Percentiles rank a stretch among this genome's conserved stretches.
These are phyloP conservation scores for Suillia variegata DNA, from an alignment of 2,888 invertebrate genomes.

Conservation along the genomic window DNA sequence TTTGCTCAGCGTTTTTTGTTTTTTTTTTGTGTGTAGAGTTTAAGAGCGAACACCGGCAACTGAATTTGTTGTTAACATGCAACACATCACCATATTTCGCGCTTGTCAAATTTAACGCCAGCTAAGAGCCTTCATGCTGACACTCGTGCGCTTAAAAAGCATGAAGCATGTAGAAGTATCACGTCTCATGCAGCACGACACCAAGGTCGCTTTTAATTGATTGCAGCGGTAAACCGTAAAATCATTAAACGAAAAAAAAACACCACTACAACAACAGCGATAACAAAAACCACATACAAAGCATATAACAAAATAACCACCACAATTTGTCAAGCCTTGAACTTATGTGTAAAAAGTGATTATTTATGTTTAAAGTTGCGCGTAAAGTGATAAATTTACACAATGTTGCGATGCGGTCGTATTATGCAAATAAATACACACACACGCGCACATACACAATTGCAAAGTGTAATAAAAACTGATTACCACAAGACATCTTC, in stretches of 20 bases:
- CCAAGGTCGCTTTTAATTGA: neutral
- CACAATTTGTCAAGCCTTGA: slow-evolving; percentile 1
- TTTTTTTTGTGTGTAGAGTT: too few relatives aligned
- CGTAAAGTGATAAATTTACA: too few relatives aligned
- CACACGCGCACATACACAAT: too few relatives aligned
- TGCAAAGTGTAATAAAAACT: too few relatives aligned
- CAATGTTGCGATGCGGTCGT: too few relatives aligned
- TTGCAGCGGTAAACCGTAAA: neutral
- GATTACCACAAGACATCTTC: too few relatives aligned
- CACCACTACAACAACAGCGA: neutral
- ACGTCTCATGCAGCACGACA: neutral
- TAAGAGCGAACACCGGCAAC: neutral
- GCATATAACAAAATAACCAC: too few relatives aligned
- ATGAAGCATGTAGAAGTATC: neutral
- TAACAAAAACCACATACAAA: neutral
- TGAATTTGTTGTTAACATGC: neutral
- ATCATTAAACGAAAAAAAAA: neutral
- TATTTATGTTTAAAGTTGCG: neutral
- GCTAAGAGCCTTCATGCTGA: neutral
- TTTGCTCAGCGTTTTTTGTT: too few relatives aligned
- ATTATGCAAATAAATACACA: too few relatives aligned
- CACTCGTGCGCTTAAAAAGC: neutral
- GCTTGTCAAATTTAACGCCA: neutral
- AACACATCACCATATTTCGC: too few relatives aligned
- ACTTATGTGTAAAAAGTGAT: neutral